Evolutionary conservation across 1,140 invertebrate genomes (phyloP), one percentile per base, ranked within the genome.

Genomic region (Druon quercuslanigerum): DNA sequence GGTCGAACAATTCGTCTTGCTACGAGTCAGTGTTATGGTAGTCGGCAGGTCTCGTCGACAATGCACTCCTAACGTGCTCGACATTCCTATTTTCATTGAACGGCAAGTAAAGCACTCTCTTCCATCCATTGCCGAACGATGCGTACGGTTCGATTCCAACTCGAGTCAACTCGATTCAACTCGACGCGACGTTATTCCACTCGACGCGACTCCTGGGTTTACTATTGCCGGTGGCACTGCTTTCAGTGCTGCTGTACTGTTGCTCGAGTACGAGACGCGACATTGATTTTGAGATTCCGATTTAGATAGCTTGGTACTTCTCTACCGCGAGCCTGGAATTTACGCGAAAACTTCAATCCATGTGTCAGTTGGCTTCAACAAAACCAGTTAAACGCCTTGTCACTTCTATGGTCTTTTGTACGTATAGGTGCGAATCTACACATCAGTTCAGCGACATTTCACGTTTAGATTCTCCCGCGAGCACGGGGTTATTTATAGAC

Each of bases 201-300:
- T 66, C 60, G 33, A 66, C 33, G 60, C 13, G 11, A 14, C 25
- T 16, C 25, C 60, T 40, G 33, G 16, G 25, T 66, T 66, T 66
- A 66, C 72, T 56, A 57, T 57, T 74, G 33, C 72, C 20, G 16
- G 33, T 74, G n/a, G 40, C 7, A 52, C 17, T 72, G 25, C 20
- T 33, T 73, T 8, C 19, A n/a, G 51, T 54, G 74, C 51, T 51
- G 19, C 16, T 52, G 25, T 51, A 14, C 16, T 52, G 25, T 75
- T 66, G 70, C 25, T 66, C 33, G 74, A 72, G 54, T 72, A 73
- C 57, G 50, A 79, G 71, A 84, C 77, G 83, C 73, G 79, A 83
- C 82, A 83, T 84, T 84, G 86, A 86, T 86, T 85, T 84, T 75
- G 19, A 85, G 85, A 87, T 87, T 86, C 82, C 79, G 83, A 86